Evolutionary conservation across 2,888 invertebrate genomes (phyloP).

Genomic region (Oscheius onirici): DNA sequence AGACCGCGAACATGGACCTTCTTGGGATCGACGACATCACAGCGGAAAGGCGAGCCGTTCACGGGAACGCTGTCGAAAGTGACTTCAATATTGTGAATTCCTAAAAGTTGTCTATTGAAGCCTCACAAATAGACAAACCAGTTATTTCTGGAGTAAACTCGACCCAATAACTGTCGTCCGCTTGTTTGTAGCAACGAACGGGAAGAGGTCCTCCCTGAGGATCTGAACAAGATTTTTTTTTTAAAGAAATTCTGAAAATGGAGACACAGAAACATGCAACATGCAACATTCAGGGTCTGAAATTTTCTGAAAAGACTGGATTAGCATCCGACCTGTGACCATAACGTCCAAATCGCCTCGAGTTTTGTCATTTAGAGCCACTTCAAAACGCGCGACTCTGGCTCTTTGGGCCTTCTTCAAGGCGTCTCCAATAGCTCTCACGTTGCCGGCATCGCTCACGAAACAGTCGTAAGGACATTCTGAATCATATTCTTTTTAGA

Average conservation of each 20-base stretch:
- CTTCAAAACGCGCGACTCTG: slow-evolving; percentile 69
- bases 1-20: slow-evolving; percentile 58
- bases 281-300: slow-evolving; percentile 20
- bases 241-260: neutral
- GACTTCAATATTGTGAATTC: slow-evolving; percentile 89
- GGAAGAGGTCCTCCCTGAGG: slow-evolving; percentile 79
- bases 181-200: slow-evolving; percentile 92
- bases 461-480: slow-evolving; percentile 70
- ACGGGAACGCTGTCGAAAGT: slow-evolving; percentile 82
- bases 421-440: slow-evolving; percentile 69
- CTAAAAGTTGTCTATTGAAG: slow-evolving; percentile 72
- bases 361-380: slow-evolving; percentile 63
- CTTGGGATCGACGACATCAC: slow-evolving; percentile 81
- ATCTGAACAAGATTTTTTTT: slow-evolving; percentile 67
- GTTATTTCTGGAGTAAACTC: slow-evolving; percentile 79
- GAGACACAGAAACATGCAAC: slow-evolving; percentile 20
- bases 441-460: slow-evolving; percentile 61
- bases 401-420: slow-evolving; percentile 65
- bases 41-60: slow-evolving; percentile 90
- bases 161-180: slow-evolving; percentile 91
- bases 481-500: slow-evolving; percentile 30
- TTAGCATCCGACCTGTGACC: slow-evolving; percentile 60
- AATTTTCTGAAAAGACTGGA: slow-evolving; percentile 1
- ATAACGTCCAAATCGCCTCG: slow-evolving; percentile 71
- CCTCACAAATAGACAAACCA: slow-evolving; percentile 57